Percentiles rank a stretch among this genome's conserved stretches.
Conservation (phyloP, 1,140 invertebrate species). For the Drosophila tropicalis region DNA sequence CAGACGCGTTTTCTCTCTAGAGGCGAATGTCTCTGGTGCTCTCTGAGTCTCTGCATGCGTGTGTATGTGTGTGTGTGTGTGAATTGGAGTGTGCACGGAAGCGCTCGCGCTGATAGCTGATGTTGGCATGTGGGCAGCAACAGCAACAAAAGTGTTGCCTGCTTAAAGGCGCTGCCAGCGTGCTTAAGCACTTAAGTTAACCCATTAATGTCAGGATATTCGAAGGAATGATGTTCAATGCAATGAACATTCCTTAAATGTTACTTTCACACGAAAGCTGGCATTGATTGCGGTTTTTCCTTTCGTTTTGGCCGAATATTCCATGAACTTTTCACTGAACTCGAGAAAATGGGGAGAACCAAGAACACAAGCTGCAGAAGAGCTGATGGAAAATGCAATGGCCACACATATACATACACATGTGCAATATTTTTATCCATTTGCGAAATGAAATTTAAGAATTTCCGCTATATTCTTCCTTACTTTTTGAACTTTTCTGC, state of each 20-base stretch:
- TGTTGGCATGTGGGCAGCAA: constrained; percentile 49
- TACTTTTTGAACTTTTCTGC: background rate
- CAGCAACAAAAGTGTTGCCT: constrained; percentile 30
- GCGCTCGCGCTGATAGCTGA: constrained; percentile 66
- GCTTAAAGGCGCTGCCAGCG: constrained; percentile 52
- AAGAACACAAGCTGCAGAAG: constrained; percentile 2
- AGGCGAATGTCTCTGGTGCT: background rate
- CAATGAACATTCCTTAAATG: constrained; percentile 46
- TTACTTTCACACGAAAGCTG: constrained; percentile 25
- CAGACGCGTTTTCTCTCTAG: constrained; percentile 21
- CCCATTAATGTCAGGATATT: constrained; percentile 55
- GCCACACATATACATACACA: background rate
- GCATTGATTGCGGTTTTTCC: constrained; percentile 21
- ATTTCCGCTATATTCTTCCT: background rate
- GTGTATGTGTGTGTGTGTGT: constrained; percentile 35
- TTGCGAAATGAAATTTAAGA: constrained; percentile 10
- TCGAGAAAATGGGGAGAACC: background rate
- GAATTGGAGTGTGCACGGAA: constrained; percentile 67
- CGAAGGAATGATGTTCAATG: constrained; percentile 28
- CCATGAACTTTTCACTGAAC: constrained; percentile 7
- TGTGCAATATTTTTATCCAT: background rate
- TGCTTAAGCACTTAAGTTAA: constrained; percentile 61
- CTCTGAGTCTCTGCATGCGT: background rate
- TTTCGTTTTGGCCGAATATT: constrained; percentile 1
- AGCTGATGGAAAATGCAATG: constrained; percentile 3